Conservation (phyloP, 2,113 vertebrate species). For the Polypterus senegalus region DNA sequence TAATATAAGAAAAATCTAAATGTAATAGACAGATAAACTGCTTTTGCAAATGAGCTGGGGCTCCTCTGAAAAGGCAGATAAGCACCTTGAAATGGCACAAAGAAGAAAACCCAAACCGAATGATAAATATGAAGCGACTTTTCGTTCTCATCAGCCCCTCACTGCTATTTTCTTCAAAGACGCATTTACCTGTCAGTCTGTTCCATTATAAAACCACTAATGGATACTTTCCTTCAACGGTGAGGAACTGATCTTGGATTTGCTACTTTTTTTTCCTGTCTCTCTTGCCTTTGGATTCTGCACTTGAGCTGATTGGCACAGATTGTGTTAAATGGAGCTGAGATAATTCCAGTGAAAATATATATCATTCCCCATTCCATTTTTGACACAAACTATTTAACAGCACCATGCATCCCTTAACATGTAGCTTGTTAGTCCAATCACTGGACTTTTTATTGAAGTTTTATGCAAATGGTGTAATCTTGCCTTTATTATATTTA, state of each 20-base stretch:
- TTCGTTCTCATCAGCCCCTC: constrained; percentile 30
- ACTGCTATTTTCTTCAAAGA: constrained; percentile 44
- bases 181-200: constrained; percentile 51
- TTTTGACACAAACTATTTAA: constrained; percentile 58
- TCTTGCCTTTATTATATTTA: constrained; percentile 51
- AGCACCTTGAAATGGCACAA: constrained; percentile 31
- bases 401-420: constrained; percentile 44
- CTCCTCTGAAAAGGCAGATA: constrained; percentile 32
- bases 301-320: constrained; percentile 54
- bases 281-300: constrained; percentile 16
- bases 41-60: no score
- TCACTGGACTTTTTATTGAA: constrained; percentile 48
- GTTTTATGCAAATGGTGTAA: constrained; percentile 49
- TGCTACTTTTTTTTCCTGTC: no score
- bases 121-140: constrained; percentile 54
- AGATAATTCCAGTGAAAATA: constrained; percentile 63
- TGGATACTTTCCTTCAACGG: constrained; percentile 11
- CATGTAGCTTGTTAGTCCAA: constrained; percentile 54
- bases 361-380: constrained; percentile 55
- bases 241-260: constrained; percentile 11
- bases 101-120: constrained; percentile 36
- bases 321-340: constrained; percentile 86
- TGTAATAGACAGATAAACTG: no score
- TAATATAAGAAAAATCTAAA: no score
- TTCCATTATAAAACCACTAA: constrained; percentile 33